Conservation (phyloP, 2,888 invertebrate species). For the Himalopsyche anomala region DNA sequence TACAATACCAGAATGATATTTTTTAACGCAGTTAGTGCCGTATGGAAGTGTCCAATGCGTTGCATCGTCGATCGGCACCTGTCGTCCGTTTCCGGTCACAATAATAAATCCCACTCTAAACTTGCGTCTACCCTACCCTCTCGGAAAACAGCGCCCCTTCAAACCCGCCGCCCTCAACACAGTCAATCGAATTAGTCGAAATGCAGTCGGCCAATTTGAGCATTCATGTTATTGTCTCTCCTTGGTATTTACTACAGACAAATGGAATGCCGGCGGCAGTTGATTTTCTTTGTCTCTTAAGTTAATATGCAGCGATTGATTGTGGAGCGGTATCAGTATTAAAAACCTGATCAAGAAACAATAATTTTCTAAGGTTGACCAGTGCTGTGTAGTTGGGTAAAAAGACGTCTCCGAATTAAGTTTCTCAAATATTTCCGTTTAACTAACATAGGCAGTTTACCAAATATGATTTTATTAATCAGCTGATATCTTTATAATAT, state of each 20-base stretch:
- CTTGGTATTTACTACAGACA: background rate
- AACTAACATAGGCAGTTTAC: no score
- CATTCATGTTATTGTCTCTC: background rate
- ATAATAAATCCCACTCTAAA: background rate
- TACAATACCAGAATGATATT: no score
- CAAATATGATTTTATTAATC: no score
- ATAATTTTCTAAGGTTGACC: no score
- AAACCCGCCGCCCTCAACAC: background rate
- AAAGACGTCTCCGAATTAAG: no score
- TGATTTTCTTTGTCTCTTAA: background rate
- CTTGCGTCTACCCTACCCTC: background rate
- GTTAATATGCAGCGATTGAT: background rate
- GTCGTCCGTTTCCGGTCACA: conserved; percentile 8
- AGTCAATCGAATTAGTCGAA: background rate
- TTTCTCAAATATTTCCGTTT: no score
- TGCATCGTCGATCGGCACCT: background rate
- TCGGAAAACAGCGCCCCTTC: background rate
- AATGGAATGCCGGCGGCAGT: background rate
- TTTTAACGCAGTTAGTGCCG: no score
- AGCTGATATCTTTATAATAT: no score
- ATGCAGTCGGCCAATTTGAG: conserved; percentile 1
- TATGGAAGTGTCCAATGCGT: background rate
- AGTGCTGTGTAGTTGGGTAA: no score
- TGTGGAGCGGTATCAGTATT: no score
- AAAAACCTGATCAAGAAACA: no score